phyloP scores from a whole-genome alignment of 23 tunicate species.

The Clavelina lepadiformis region DNA sequence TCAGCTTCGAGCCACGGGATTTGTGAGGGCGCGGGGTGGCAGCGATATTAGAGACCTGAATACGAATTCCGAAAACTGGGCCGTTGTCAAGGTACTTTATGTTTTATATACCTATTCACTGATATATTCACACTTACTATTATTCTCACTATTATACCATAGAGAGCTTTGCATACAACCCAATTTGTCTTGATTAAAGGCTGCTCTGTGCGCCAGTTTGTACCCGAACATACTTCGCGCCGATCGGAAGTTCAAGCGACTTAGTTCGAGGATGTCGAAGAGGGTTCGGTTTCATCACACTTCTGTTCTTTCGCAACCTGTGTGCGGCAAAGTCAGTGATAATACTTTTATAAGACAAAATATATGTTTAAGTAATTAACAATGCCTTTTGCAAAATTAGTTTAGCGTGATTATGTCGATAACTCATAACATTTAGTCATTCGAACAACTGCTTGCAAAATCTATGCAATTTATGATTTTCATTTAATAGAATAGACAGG shows the following conservation, averaged over 20 bases:
- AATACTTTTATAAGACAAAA: too few species aligned
- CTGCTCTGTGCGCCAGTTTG: constrained; percentile 81
- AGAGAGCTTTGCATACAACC: too few species aligned
- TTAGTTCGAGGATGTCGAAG: constrained; percentile 31
- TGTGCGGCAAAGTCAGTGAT: constrained; percentile 24
- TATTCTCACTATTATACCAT: too few species aligned
- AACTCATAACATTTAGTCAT: too few species aligned
- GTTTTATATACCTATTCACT: too few species aligned
- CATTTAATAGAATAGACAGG: constrained; percentile 13
- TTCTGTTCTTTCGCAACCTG: constrained; percentile 52
- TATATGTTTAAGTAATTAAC: too few species aligned
- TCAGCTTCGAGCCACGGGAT: constrained; percentile 94
- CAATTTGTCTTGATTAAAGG: constrained; percentile 31
- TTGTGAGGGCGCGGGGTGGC: constrained; percentile 90
- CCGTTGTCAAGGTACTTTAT: constrained; percentile 80
- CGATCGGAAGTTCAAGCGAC: constrained; percentile 40
- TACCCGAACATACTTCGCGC: constrained; percentile 56
- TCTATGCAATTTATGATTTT: background rate
- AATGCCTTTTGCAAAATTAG: too few species aligned
- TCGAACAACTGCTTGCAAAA: too few species aligned
- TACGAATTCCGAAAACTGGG: constrained; percentile 96
- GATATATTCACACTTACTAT: too few species aligned
- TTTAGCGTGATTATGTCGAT: too few species aligned
- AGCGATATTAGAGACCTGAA: constrained; percentile 89
- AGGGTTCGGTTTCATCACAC: constrained; percentile 73